Evolutionary conservation across 2,113 vertebrate species (phyloP).

Genomic region (Chionodraco myersi): DNA sequence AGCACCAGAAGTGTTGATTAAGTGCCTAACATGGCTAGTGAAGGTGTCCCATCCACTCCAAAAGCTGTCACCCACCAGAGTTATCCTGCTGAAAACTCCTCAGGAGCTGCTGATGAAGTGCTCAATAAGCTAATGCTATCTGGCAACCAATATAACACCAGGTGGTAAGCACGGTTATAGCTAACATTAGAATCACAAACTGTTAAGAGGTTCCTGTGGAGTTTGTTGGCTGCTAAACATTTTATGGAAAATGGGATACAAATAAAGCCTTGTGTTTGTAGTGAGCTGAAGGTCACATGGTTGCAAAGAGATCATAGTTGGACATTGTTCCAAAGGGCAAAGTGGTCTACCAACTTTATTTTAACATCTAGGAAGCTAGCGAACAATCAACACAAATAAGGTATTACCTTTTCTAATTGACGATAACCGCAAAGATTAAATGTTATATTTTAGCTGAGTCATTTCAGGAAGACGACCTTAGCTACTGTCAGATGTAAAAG

Average conservation of each 20-base stretch:
- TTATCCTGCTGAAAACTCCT: conserved; percentile 45
- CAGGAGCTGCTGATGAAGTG: conserved; percentile 42
- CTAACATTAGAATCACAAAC: conserved; percentile 42
- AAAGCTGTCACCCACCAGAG: conserved; percentile 55
- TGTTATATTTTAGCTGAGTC: conserved; percentile 10
- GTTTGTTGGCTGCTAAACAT: background rate
- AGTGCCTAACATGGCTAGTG: conserved; percentile 27
- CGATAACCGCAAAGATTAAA: background rate
- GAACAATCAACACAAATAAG: background rate
- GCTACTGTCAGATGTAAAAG: conserved; percentile 32
- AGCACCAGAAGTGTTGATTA: conserved; percentile 60
- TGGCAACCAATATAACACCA: conserved; percentile 54
- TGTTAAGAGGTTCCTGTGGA: background rate
- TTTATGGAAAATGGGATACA: background rate
- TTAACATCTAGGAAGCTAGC: conserved; percentile 2
- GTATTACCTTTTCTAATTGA: too few relatives aligned
- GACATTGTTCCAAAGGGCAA: conserved; percentile 7
- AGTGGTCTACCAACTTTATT: background rate
- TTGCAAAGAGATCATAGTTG: background rate
- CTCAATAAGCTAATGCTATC: conserved; percentile 71
- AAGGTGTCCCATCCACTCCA: conserved; percentile 36
- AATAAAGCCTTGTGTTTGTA: conserved; percentile 1
- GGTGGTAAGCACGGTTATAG: conserved; percentile 24
- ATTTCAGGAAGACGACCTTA: conserved; percentile 6
- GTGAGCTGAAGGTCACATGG: conserved; percentile 38